These are phyloP conservation scores for Andrena chrysosceles DNA, from an alignment of 2,888 invertebrate genomes.

Conservation along the genomic window DNA sequence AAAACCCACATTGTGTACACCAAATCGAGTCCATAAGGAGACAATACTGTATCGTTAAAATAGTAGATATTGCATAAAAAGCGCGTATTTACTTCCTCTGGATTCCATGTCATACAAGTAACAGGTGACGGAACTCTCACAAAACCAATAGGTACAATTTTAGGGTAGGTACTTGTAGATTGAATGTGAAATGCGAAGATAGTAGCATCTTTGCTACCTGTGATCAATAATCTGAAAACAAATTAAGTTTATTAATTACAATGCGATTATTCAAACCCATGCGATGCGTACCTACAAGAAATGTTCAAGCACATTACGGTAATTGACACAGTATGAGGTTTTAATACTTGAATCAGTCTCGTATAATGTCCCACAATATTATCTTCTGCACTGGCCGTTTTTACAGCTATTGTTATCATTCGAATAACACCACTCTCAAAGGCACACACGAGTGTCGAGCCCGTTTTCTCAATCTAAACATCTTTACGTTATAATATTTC, in stretches of 20 bases:
- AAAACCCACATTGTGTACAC: no score
- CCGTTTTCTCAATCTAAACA: constrained; percentile 87
- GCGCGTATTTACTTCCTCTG: constrained; percentile 84
- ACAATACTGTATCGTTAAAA: not conserved
- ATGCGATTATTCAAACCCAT: not conserved
- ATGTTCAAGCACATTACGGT: constrained; percentile 88
- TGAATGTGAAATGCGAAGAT: constrained; percentile 89
- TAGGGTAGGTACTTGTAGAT: constrained; percentile 81
- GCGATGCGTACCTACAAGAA: constrained; percentile 72
- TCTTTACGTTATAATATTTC: not conserved
- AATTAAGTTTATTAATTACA: constrained; percentile 19
- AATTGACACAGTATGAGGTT: constrained; percentile 89
- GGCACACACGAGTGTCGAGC: constrained; percentile 89
- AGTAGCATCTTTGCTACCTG: constrained; percentile 89
- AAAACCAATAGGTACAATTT: constrained; percentile 89
- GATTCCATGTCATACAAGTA: constrained; percentile 90
- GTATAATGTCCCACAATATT: constrained; percentile 64
- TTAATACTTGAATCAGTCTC: constrained; percentile 83
- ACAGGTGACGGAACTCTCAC: constrained; percentile 88
- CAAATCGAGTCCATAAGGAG: no score
- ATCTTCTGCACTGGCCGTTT: constrained; percentile 40
- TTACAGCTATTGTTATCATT: constrained; percentile 80
- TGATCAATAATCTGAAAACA: constrained; percentile 87
- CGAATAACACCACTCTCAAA: constrained; percentile 91
- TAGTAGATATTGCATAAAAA: not conserved